phyloP scores from a whole-genome alignment of 2,888 invertebrate species.

The Parasteatoda lunata region DNA sequence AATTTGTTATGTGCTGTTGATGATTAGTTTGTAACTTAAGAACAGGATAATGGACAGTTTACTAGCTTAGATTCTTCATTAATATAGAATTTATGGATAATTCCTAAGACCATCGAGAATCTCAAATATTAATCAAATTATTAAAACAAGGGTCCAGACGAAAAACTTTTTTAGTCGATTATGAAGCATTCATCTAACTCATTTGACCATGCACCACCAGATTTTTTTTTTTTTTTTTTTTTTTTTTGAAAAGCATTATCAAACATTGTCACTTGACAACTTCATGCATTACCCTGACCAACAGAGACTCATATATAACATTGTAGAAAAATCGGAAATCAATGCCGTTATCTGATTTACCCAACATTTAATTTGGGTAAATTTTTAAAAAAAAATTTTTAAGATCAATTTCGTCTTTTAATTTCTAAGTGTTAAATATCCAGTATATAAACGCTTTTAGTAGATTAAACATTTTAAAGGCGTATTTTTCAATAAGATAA shows the following conservation, averaged over 20 bases:
- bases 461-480: too few species aligned
- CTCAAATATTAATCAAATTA: too few species aligned
- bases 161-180: background rate
- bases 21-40: too few species aligned
- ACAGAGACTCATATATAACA: background rate
- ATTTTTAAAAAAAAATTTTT: too few species aligned
- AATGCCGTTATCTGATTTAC: background rate
- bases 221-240: background rate
- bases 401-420: background rate
- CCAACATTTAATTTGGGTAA: background rate
- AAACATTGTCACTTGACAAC: background rate
- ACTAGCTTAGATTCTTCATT: background rate
- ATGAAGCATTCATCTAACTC: background rate
- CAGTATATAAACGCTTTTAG: too few species aligned
- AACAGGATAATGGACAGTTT: background rate
- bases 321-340: background rate
- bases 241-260: background rate
- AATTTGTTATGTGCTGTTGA: too few species aligned
- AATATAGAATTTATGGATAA: background rate
- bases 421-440: background rate
- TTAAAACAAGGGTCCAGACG: background rate
- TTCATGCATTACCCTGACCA: background rate
- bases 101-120: background rate
- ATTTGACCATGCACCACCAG: background rate
- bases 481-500: too few species aligned